Evolutionary conservation across 2,888 invertebrate species (phyloP).

Genomic region (Lycocerus yunnanus): DNA sequence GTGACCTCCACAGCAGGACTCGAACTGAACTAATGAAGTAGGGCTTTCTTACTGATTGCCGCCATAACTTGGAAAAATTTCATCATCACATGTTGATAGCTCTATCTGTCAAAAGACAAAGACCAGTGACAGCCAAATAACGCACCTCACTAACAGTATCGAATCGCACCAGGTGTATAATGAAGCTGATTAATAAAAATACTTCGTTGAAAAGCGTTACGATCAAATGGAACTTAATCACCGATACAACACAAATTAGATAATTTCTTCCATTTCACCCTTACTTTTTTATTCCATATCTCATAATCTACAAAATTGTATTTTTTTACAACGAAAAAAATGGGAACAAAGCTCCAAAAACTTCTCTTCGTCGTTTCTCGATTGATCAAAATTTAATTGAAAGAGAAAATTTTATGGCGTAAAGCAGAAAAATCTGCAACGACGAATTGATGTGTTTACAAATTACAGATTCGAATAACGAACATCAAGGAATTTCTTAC

Average conservation of each 20-base stretch:
- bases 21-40: conserved; percentile 50
- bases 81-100: conserved; percentile 53
- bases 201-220: conserved; percentile 8
- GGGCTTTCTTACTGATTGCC: conserved; percentile 47
- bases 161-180: conserved; percentile 43
- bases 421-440: no score
- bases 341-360: no score
- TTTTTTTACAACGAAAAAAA: no score
- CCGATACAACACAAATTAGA: not conserved
- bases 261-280: not conserved
- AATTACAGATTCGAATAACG: no score
- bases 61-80: conserved; percentile 49
- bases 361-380: no score
- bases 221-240: not conserved
- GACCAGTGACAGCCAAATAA: conserved; percentile 46
- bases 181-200: conserved; percentile 48
- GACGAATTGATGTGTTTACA: no score
- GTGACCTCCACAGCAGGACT: conserved; percentile 50
- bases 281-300: no score
- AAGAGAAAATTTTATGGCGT: no score
- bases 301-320: no score
- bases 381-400: no score
- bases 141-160: conserved; percentile 45
- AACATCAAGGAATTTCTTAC: no score
- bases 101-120: conserved; percentile 52